These are phyloP conservation scores for Tenthredo amoena DNA, from an alignment of 2,888 invertebrate species.

Conservation along the genomic window DNA sequence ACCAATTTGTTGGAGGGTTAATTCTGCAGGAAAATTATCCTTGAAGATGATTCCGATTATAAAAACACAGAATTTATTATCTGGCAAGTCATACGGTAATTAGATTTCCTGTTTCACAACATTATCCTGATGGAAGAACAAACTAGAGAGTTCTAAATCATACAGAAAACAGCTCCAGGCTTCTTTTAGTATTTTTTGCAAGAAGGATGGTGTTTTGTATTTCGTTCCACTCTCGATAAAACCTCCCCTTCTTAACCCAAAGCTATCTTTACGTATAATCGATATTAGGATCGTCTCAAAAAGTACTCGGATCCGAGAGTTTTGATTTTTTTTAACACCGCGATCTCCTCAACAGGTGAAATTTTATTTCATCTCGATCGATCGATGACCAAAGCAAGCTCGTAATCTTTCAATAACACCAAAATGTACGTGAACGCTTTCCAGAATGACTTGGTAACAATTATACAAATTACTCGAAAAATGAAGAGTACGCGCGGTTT, in stretches of 20 bases:
- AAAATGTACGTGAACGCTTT: too few species aligned
- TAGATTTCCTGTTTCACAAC: not conserved
- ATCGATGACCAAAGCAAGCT: too few species aligned
- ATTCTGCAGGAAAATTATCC: not conserved
- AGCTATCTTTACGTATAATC: not conserved
- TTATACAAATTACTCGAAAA: not conserved
- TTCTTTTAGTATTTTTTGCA: not conserved
- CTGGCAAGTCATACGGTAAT: not conserved
- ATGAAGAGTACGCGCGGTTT: not conserved
- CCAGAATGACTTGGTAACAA: not conserved
- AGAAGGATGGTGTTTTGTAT: not conserved
- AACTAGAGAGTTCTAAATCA: not conserved
- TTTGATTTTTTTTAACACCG: too few species aligned
- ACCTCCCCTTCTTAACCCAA: not conserved
- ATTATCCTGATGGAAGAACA: not conserved
- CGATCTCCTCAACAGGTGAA: too few species aligned
- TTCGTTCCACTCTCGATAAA: not conserved
- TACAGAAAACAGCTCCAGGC: not conserved
- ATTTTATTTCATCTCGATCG: too few species aligned
- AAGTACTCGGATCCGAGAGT: too few species aligned
- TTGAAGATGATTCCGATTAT: not conserved
- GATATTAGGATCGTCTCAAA: not conserved
- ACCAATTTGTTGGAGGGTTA: slow-evolving; percentile 1
- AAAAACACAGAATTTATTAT: not conserved
- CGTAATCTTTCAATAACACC: too few species aligned